Conservation (phyloP, 2,113 vertebrate species). For the Melanerpes formicivorus region DNA sequence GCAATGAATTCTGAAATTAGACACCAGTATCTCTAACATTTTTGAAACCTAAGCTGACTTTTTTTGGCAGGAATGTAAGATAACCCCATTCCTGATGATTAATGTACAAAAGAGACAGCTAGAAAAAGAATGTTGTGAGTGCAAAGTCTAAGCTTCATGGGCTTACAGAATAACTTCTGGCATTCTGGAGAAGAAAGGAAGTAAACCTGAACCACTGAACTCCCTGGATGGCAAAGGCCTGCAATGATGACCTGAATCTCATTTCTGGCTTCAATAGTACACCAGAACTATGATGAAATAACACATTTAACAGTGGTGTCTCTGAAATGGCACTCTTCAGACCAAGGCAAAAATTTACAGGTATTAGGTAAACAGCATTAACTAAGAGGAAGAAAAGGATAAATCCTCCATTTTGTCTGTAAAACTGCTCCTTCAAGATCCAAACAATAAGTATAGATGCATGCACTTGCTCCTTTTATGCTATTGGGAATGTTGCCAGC, state of each 20-base stretch:
- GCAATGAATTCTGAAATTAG: background rate
- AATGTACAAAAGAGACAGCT: conserved; percentile 3
- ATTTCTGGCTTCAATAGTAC: background rate
- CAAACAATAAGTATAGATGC: background rate
- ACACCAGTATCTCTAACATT: background rate
- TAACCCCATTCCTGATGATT: background rate
- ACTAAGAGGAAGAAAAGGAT: background rate
- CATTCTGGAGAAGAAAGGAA: background rate
- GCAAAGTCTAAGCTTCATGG: background rate
- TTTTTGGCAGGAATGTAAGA: background rate
- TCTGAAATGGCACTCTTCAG: background rate
- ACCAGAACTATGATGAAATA: background rate
- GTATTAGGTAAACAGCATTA: background rate
- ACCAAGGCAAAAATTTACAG: background rate
- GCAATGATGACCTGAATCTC: background rate
- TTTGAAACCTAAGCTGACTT: background rate
- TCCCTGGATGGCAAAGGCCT: background rate
- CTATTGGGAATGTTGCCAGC: background rate
- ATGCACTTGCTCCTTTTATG: conserved; percentile 22
- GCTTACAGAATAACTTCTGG: background rate
- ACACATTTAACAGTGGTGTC: background rate
- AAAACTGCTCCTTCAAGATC: background rate
- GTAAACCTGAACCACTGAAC: background rate
- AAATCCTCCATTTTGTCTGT: background rate
- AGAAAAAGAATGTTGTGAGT: background rate